Percentiles rank a stretch among this genome's conserved stretches.
Conservation (phyloP, 2,113 vertebrate genomes). For the Maccullochella peelii region DNA sequence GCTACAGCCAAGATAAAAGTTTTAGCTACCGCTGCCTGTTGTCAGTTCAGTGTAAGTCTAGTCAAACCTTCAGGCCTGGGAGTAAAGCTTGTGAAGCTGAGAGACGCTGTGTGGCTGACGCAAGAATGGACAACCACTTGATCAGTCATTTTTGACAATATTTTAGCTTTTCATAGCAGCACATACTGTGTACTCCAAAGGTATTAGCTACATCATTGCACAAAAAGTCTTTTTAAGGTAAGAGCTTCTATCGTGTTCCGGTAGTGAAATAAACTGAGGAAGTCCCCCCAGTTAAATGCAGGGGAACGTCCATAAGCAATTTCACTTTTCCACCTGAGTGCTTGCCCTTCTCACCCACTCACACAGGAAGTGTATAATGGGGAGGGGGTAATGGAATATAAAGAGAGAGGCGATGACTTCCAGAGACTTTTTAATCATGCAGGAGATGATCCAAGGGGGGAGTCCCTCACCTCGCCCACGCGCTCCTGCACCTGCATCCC, state of each 20-base stretch:
- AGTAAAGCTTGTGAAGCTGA: background rate
- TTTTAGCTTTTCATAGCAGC: conserved; percentile 1
- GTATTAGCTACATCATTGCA: conserved; percentile 7
- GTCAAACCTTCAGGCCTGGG: background rate
- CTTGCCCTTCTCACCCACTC: conserved; percentile 20
- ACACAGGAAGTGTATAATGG: conserved; percentile 28
- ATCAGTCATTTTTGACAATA: conserved; percentile 1
- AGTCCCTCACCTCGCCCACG: conserved; percentile 24
- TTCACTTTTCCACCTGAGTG: conserved; percentile 45
- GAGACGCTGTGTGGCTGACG: background rate
- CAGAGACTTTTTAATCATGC: conserved; percentile 51
- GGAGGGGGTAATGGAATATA: conserved; percentile 36
- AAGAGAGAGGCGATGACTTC: conserved; percentile 22
- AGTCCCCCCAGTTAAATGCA: conserved; percentile 18
- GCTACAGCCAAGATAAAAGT: background rate
- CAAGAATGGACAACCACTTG: background rate
- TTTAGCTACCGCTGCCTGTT: background rate
- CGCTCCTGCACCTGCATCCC: background rate
- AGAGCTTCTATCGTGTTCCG: background rate
- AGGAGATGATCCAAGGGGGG: conserved; percentile 54
- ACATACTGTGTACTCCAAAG: background rate
- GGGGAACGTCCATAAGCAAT: conserved; percentile 39
- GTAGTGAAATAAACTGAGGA: background rate
- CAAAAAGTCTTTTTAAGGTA: conserved; percentile 2
- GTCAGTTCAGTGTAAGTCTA: background rate